Conservation (phyloP, 2,888 invertebrate species). For the Xanthorhoe designata region DNA sequence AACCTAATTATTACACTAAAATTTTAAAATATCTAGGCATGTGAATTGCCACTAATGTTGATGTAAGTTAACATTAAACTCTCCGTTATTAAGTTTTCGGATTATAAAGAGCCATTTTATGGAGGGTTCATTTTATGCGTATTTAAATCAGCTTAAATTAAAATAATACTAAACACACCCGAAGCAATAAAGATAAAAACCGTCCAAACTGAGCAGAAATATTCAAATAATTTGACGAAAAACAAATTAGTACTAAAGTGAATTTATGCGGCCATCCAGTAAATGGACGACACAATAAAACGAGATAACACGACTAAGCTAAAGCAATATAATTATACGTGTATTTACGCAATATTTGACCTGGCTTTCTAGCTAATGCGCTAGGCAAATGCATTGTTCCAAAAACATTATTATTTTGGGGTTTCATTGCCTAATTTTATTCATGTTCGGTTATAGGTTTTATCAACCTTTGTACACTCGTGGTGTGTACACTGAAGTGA, state of each 20-base stretch:
- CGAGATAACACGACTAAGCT: constrained; percentile 24
- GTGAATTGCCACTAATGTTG: background rate
- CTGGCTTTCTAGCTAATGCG: constrained; percentile 21
- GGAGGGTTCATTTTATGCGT: background rate
- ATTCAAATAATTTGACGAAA: constrained; percentile 24
- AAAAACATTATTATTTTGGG: constrained; percentile 6
- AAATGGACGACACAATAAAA: constrained; percentile 30
- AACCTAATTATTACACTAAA: no score
- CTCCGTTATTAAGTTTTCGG: background rate
- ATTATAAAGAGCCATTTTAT: background rate
- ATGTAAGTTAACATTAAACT: background rate
- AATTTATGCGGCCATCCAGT: constrained; percentile 22
- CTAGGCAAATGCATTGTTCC: constrained; percentile 14
- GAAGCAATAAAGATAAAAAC: constrained; percentile 5
- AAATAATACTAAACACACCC: background rate
- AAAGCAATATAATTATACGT: constrained; percentile 21
- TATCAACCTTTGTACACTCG: no score
- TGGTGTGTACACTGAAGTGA: background rate
- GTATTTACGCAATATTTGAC: constrained; percentile 26
- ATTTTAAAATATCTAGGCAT: no score
- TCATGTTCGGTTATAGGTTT: background rate
- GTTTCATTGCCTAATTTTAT: background rate
- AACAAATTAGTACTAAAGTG: constrained; percentile 23
- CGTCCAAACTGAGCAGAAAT: constrained; percentile 5
- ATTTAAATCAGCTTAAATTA: constrained; percentile 2